These are phyloP conservation scores for Temnothorax rugatulus DNA, from an alignment of 2,888 invertebrate species.

Conservation along the genomic window DNA sequence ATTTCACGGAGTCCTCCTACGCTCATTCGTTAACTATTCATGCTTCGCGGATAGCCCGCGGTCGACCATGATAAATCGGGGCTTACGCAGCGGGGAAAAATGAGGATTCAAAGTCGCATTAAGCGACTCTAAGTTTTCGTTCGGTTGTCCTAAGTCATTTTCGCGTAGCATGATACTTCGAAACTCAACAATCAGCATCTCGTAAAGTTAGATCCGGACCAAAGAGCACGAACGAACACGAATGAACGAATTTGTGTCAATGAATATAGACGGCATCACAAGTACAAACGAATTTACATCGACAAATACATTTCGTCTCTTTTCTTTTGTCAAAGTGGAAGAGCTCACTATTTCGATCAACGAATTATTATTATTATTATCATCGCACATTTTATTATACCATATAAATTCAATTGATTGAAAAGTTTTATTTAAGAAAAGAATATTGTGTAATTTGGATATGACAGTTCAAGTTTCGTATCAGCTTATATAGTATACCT, in stretches of 20 bases:
- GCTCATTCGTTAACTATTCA: conserved; percentile 77
- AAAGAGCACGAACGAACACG: background rate
- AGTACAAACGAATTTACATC: background rate
- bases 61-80: conserved; percentile 74
- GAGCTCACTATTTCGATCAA: background rate
- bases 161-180: background rate
- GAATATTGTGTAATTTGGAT: background rate
- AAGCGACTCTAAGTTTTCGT: background rate
- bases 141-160: background rate
- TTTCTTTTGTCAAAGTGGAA: background rate
- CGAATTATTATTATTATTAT: too few relatives aligned
- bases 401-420: background rate
- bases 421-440: background rate
- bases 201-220: background rate
- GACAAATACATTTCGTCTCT: background rate
- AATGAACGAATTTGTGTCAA: background rate
- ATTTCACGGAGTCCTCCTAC: conserved; percentile 74
- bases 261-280: background rate
- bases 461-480: background rate
- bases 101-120: background rate
- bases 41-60: conserved; percentile 74
- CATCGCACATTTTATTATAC: background rate
- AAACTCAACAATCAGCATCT: background rate
- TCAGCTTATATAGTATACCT: background rate
- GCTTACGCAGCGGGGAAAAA: conserved; percentile 62